These are phyloP conservation scores for Oeneis ivallda DNA, from an alignment of 2,888 invertebrate genomes.

Conservation along the genomic window DNA sequence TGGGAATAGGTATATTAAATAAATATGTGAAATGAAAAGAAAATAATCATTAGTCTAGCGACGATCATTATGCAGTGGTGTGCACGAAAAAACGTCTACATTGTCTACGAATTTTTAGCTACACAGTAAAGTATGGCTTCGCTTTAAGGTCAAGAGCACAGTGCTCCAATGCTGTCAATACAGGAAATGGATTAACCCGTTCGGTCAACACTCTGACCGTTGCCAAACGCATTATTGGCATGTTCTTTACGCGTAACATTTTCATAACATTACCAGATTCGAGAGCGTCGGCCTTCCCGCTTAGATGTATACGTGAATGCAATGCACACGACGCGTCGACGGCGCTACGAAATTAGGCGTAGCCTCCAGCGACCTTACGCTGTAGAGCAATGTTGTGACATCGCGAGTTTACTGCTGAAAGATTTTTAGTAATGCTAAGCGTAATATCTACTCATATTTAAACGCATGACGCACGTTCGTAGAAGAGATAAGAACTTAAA, in stretches of 20 bases:
- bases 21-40: too few species aligned
- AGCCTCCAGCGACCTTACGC: slow-evolving; percentile 9
- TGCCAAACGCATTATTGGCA: slow-evolving; percentile 17
- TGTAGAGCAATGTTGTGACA: slow-evolving; percentile 8
- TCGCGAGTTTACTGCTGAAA: slow-evolving; percentile 14
- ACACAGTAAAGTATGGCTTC: not conserved
- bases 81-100: not conserved
- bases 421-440: not conserved
- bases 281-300: not conserved
- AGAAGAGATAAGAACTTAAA: not conserved
- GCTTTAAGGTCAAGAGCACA: slow-evolving; percentile 19
- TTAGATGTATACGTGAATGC: slow-evolving; percentile 12
- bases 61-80: too few species aligned
- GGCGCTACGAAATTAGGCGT: slow-evolving; percentile 21
- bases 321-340: not conserved
- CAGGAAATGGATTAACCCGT: slow-evolving; percentile 19
- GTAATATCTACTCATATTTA: not conserved
- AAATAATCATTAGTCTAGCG: too few species aligned
- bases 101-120: not conserved
- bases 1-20: too few species aligned
- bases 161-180: slow-evolving; percentile 7
- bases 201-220: slow-evolving; percentile 17
- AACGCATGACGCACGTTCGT: not conserved
- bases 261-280: slow-evolving; percentile 9
- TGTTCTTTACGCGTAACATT: slow-evolving; percentile 3